Conservation (phyloP, 1,140 invertebrate genomes). For the Heterodera schachtii region DNA sequence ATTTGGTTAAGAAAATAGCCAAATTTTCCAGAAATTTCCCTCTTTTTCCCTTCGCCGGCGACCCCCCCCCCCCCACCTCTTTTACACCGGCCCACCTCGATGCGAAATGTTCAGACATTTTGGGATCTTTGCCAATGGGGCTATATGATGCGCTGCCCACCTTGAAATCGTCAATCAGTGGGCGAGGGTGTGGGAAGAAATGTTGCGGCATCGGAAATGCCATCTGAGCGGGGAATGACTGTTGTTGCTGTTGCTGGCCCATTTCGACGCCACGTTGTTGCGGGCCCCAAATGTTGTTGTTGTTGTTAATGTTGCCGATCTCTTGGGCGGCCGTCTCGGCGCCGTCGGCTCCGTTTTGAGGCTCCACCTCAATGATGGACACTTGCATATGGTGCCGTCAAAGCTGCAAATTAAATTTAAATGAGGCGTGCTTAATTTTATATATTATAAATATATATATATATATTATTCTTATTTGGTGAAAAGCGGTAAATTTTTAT, state of each 20-base stretch:
- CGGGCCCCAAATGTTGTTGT: slow-evolving; percentile 10
- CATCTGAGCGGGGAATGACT: slow-evolving; percentile 16
- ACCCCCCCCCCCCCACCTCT: too few relatives aligned
- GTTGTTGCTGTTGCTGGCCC: slow-evolving; percentile 17
- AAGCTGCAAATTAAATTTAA: slow-evolving; percentile 37
- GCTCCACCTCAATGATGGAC: slow-evolving; percentile 57
- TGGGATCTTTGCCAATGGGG: too few relatives aligned
- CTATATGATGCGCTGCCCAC: background rate
- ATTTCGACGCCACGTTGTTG: background rate
- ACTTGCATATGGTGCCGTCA: slow-evolving; percentile 64
- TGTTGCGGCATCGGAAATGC: slow-evolving; percentile 3
- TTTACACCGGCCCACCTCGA: too few relatives aligned
- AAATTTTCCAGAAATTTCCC: too few relatives aligned
- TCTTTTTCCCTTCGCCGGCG: too few relatives aligned
- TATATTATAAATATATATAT: too few relatives aligned
- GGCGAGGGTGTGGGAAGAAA: slow-evolving; percentile 28
- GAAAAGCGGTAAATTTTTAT: too few relatives aligned
- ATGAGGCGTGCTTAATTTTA: too few relatives aligned
- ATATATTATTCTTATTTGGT: too few relatives aligned
- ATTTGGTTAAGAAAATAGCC: too few relatives aligned
- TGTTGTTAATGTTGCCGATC: slow-evolving; percentile 12
- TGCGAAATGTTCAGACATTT: too few relatives aligned
- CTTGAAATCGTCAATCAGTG: slow-evolving; percentile 26
- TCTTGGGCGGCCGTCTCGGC: background rate
- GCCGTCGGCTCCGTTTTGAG: slow-evolving; percentile 32